Base-by-base conservation (phyloP, 1,140 invertebrate species). In the Euwallacea similis region DNA sequence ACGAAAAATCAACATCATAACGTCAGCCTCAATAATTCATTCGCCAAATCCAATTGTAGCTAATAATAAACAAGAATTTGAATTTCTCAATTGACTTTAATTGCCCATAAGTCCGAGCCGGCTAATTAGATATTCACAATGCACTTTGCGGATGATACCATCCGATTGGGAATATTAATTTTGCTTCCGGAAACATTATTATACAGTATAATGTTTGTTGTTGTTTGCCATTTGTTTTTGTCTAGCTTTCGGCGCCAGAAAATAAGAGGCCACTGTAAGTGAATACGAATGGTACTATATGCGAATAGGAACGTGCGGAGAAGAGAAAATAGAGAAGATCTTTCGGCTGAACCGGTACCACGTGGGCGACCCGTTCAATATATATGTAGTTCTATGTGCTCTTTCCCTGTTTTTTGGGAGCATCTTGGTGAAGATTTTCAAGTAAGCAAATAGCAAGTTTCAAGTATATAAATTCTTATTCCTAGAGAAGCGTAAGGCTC, bases 151-250 rank as follows among this genome's bases (percentile, higher is more conserved):
- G 16, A 56, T 56, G 54, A 56, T 21, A 56, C 11, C 11, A 56
- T 56, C 8, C 54, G 8, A 56, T 56, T 56, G 9, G 8, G 54
- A 56, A 56, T 56, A 56, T 56, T 56, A 56, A 56, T 56, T 56
- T 16, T 21, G 11, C 16, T 56, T 56, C 54, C 54, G 54, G 54
- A 11, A 56, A 56, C 54, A 56, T 50, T 50, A 13, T 50, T 50
- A 13, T 50, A 13, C 46, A 50, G 13, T 13, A 50, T 10, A 50
- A 50, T 50, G 13, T 50, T 33, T 33, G 21, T 33, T 33, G 21
- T 33, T 33, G 21, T 33, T 33, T 33, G 21, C 21, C 21, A 4
- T 50, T 13, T 50, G 46, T 50, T 50, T 10, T 11, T 10, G 46
- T 50, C 9, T 13, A 10, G 9, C 9, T 50, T 13, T 50, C 9